Percentiles rank a stretch among this genome's conserved stretches.
Conservation (phyloP, 2,888 invertebrate genomes). For the Sminthurinus aureus region DNA sequence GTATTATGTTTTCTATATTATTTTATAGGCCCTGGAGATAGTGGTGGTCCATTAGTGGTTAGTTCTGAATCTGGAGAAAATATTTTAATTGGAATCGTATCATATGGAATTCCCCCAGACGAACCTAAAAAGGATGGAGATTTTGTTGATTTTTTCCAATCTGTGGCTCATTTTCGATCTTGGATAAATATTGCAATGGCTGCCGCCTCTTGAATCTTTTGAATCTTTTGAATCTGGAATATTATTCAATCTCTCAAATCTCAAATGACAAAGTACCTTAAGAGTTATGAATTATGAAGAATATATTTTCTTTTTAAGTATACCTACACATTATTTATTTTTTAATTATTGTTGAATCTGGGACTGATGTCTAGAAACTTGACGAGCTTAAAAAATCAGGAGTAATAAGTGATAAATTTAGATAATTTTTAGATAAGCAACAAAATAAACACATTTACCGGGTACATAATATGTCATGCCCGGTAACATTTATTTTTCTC, state of each 20-base stretch:
- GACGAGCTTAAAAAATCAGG: too few species aligned
- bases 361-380: too few species aligned
- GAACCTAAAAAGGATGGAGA: conserved; percentile 23
- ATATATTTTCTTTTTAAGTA: background rate
- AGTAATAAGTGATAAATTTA: too few species aligned
- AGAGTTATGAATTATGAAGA: background rate
- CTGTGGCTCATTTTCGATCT: conserved; percentile 48
- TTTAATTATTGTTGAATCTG: too few species aligned
- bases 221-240: background rate
- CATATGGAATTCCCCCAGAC: conserved; percentile 49
- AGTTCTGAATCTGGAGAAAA: conserved; percentile 35
- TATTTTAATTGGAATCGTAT: conserved; percentile 52
- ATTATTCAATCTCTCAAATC: too few species aligned
- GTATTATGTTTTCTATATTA: too few species aligned
- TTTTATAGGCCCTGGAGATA: conserved; percentile 49
- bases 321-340: too few species aligned
- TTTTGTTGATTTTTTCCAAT: conserved; percentile 52
- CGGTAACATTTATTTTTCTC: too few species aligned
- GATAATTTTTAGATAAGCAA: too few species aligned
- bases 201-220: background rate
- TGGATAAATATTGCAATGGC: conserved; percentile 54
- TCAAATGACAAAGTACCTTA: too few species aligned
- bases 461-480: too few species aligned
- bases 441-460: too few species aligned
- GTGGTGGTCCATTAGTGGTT: conserved; percentile 51